Base-by-base conservation (phyloP, 1,140 invertebrate species). In the Drosophila mauritiana region DNA sequence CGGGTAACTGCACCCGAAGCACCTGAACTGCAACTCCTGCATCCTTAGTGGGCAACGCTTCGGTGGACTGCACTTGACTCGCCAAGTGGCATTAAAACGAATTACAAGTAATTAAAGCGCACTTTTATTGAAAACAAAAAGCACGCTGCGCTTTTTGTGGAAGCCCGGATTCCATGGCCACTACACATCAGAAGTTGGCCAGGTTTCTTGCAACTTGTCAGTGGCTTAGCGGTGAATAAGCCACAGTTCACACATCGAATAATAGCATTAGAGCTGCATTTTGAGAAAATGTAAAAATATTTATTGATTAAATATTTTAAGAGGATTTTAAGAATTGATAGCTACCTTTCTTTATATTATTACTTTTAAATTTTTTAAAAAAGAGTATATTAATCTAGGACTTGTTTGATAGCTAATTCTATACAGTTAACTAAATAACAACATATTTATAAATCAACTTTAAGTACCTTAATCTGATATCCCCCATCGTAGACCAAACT, bases 51-150 rank as follows among this genome's bases (percentile, higher is more conserved):
- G 39, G 54, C 48, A 48, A 49, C 36, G 22, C 27, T 46, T 57
- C 42, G 54, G 42, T 20, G 46, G 11, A 25, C 55, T 57, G 51
- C 42, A 59, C 73, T 74, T 86, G 76, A 59, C 68, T 80, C 67
- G 52, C 68, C 85, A 89, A 89, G 85, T 84, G 80, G 80, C 68
- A 80, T 89, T 89, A 84, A 80, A 89, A 84, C 84, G 84, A 89
- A 84, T 89, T 89, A 89, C 84, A 89, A 89, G 80, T 89, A 89
- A 89, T 89, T 89, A 89, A 89, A 78, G 79, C 65, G 65, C 67
- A 74, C 61, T 69, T 78, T 64, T 75, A 89, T 83, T 81, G 62
- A 80, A 72, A 72, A 72, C 54, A 31, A 65, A 15, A n/a, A 40
- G 37, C 15, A 13, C 48, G 61, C 55, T 48, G 43, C 43, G 20